Evolutionary conservation across 2,113 vertebrate species (phyloP).

Genomic region (Isichthys henryi): DNA sequence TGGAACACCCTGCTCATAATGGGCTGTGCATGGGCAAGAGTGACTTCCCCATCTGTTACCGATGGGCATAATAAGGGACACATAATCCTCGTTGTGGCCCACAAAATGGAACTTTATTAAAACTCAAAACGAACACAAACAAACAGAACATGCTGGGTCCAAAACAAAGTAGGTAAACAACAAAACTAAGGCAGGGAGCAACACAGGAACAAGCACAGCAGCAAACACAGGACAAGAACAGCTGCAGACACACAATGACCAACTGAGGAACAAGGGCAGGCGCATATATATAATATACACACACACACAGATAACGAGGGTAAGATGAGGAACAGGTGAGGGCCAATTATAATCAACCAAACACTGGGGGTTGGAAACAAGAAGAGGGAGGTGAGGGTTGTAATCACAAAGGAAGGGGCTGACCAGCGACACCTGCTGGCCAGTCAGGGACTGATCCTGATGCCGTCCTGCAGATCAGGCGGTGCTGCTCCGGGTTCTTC

Average conservation of each 20-base stretch:
- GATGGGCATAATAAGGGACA: not conserved
- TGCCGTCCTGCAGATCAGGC: conserved; percentile 52
- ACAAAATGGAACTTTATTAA: not conserved
- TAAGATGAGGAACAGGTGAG: not conserved
- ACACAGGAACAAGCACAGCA: not conserved
- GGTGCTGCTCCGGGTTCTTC: conserved; percentile 78
- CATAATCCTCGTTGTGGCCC: not conserved
- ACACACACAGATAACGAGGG: not conserved
- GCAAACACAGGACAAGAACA: not conserved
- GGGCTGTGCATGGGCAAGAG: not conserved
- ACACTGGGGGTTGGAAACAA: not conserved
- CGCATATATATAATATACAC: not conserved
- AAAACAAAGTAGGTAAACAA: not conserved
- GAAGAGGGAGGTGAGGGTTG: not conserved
- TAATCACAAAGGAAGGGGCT: not conserved
- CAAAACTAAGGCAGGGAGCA: not conserved
- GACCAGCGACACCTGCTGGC: not conserved
- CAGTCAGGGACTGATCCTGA: not conserved
- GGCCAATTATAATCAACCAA: not conserved
- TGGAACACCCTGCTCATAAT: not conserved
- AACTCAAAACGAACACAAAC: not conserved
- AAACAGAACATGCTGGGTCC: not conserved
- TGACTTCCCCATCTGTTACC: not conserved
- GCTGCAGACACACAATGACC: not conserved
- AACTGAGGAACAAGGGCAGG: not conserved